Evolutionary conservation across 2,888 invertebrate genomes (phyloP), one percentile per base, ranked within the genome.

Genomic region (Apoderus coryli): DNA sequence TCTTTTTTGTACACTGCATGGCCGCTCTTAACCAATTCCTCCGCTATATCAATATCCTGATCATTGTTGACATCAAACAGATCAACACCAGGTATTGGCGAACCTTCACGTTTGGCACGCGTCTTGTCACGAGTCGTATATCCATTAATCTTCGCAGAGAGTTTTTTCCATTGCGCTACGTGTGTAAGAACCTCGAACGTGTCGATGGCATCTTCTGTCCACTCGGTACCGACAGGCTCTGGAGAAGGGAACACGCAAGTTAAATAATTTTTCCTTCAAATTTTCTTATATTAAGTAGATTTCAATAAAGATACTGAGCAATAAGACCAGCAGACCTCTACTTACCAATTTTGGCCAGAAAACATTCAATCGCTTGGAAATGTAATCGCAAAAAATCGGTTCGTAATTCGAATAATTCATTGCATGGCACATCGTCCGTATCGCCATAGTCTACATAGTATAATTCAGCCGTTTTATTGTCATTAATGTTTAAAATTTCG

Each of bases 361-460:
- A 79, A 54, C 88, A 88, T 56, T 89, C 86, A 53, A 90, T 76
- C 0, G 90, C 89, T 68, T 90, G 78, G 48, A 77, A 75, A 27
- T 77, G 66, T 9, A 86, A 63, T 29, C 69, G 61, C 27, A 82
- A 56, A 48, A 81, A 70, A 50, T 86, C 79, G 1, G 81, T 76
- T 22, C 79, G 66, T 35, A 88, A 60, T 45, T 79, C 77, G 41
- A 71, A 75, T 7, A 88, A 57, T 36, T 79, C 70, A 29, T 67
- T 64, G 3, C 68, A 65, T 1, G 67, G 59, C 3, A 81, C 64
- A 46, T 69, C 67, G 45, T 79, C 78, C 35, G 71, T 72, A 56
- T 90, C 86, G 0, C 90, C 90, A 55, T 85, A 90, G 61, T 92
- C 90, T 30, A 89, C 69, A 57, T 74, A 89, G 53, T 79, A 82